Conservation (phyloP, 2,888 invertebrate genomes). For the Cryptus viduatorius region DNA sequence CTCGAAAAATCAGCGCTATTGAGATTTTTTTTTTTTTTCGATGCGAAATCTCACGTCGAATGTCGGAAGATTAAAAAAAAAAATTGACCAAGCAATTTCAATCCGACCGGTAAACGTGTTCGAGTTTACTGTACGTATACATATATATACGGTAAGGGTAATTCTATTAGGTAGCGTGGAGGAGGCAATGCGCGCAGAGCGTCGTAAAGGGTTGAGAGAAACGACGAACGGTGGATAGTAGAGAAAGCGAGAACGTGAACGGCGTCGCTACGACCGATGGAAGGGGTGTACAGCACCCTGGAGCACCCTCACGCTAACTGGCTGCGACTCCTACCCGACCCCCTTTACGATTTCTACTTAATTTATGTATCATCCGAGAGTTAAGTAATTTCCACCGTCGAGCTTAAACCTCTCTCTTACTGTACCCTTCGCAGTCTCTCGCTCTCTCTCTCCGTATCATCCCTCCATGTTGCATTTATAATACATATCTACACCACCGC, state of each 20-base stretch:
- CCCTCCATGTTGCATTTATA: constrained; percentile 57
- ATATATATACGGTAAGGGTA: constrained; percentile 78
- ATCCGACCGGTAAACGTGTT: constrained; percentile 73
- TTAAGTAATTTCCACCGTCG: constrained; percentile 84
- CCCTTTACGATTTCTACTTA: constrained; percentile 85
- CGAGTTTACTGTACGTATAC: constrained; percentile 43
- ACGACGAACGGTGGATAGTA: constrained; percentile 47
- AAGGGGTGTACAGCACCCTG: constrained; percentile 83
- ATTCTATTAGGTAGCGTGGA: constrained; percentile 84
- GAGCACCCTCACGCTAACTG: constrained; percentile 85
- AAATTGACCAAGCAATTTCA: constrained; percentile 79
- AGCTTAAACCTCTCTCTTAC: constrained; percentile 66
- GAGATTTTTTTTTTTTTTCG: background rate
- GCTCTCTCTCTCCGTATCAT: constrained; percentile 40
- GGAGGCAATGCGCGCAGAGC: constrained; percentile 74
- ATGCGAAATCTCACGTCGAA: background rate
- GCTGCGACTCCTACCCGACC: constrained; percentile 82
- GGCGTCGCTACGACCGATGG: constrained; percentile 73
- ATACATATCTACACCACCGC: constrained; percentile 64
- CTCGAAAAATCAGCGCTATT: background rate
- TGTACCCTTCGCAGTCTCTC: constrained; percentile 28
- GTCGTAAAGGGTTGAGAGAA: constrained; percentile 83
- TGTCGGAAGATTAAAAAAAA: constrained; percentile 43
- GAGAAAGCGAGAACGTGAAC: constrained; percentile 62
- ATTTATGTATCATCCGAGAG: constrained; percentile 85